Percentiles rank a stretch among this genome's conserved stretches.
Conservation (phyloP, 1,140 invertebrate species). For the Euglossa dilemma region DNA sequence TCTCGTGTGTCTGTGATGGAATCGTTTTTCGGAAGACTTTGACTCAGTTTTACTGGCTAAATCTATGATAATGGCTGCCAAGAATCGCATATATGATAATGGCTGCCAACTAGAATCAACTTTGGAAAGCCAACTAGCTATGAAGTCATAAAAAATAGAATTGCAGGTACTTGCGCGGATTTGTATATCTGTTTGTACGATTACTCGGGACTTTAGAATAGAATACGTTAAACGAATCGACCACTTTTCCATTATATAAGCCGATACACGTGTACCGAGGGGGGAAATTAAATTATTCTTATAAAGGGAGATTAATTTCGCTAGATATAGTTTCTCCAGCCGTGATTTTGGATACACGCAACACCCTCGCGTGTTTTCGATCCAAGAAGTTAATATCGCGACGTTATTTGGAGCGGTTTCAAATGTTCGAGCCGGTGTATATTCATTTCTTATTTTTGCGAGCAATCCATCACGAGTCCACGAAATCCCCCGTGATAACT, state of each 20-base stretch:
- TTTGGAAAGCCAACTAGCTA: slow-evolving; percentile 1
- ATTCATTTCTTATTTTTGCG: slow-evolving; percentile 46
- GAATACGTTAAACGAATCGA: background rate
- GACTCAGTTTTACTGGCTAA: slow-evolving; percentile 50
- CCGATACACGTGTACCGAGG: background rate
- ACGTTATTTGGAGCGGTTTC: slow-evolving; percentile 55
- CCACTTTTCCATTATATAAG: background rate
- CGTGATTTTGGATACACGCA: slow-evolving; percentile 26
- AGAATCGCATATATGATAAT: slow-evolving; percentile 61
- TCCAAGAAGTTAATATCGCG: slow-evolving; percentile 50
- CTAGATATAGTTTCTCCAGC: slow-evolving; percentile 25
- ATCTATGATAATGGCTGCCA: slow-evolving; percentile 58
- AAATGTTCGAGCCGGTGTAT: slow-evolving; percentile 14
- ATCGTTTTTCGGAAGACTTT: slow-evolving; percentile 21
- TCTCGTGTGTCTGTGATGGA: slow-evolving; percentile 16
- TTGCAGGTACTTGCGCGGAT: background rate
- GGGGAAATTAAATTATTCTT: background rate
- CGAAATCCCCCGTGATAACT: slow-evolving; percentile 40
- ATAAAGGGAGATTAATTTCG: slow-evolving; percentile 25
- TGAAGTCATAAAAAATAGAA: slow-evolving; percentile 40
- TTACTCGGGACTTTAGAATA: slow-evolving; percentile 1
- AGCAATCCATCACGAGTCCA: slow-evolving; percentile 43
- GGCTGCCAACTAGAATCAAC: slow-evolving; percentile 58
- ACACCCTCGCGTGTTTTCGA: slow-evolving; percentile 26
- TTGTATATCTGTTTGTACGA: background rate